These are phyloP conservation scores for Phania funesta DNA, from an alignment of 2,888 invertebrate species.

Conservation along the genomic window DNA sequence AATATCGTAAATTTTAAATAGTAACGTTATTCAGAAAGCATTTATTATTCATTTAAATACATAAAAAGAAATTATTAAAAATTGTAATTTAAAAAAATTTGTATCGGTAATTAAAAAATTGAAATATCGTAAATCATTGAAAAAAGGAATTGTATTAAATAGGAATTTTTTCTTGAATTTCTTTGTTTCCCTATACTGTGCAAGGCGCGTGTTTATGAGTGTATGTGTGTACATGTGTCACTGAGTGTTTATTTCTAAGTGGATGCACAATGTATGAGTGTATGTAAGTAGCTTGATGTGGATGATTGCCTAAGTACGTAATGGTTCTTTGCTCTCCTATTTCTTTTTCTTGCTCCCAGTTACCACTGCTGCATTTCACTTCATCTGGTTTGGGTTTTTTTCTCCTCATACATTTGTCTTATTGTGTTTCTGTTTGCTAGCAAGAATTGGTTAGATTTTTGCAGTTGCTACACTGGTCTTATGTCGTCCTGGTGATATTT, in stretches of 20 bases:
- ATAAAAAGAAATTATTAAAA: too few species aligned
- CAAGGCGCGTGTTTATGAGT: not conserved
- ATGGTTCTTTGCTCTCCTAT: slow-evolving; percentile 3
- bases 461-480: slow-evolving; percentile 1
- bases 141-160: too few species aligned
- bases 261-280: slow-evolving; percentile 18
- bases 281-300: slow-evolving; percentile 38
- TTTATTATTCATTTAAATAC: too few species aligned
- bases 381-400: not conserved
- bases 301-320: slow-evolving; percentile 48
- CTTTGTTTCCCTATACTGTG: not conserved
- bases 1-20: too few species aligned
- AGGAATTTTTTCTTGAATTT: too few species aligned
- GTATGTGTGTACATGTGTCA: not conserved
- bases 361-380: slow-evolving; percentile 9
- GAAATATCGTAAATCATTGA: too few species aligned
- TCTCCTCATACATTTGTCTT: slow-evolving; percentile 8
- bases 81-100: too few species aligned
- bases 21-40: too few species aligned
- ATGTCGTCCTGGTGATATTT: slow-evolving; percentile 62
- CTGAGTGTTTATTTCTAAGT: slow-evolving; percentile 23
- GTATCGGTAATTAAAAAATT: too few species aligned
- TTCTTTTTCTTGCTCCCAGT: not conserved
- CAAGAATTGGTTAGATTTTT: slow-evolving; percentile 26
- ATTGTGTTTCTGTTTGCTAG: slow-evolving; percentile 26